A percentile compares a stretch with the other conserved stretches of the same genome.
These are phyloP conservation scores for Drosophila anomalata DNA, from an alignment of 2,888 invertebrate genomes.

Conservation along the genomic window DNA sequence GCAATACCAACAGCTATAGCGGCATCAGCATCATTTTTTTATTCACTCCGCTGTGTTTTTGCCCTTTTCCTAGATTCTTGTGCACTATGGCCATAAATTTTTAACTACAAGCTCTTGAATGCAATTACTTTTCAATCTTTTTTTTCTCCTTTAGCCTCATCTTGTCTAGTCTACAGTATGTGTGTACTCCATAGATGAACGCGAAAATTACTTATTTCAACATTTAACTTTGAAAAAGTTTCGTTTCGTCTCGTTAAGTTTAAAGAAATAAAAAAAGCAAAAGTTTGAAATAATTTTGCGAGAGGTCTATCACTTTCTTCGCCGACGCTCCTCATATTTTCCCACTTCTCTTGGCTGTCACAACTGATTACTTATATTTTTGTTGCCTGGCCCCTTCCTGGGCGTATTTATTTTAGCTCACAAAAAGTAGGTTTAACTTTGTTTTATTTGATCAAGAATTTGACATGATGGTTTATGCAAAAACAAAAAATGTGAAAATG, in stretches of 20 bases:
- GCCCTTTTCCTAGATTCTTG: constrained; percentile 57
- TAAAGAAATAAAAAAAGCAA: constrained; percentile 56
- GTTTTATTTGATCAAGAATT: constrained; percentile 74
- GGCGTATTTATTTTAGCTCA: constrained; percentile 47
- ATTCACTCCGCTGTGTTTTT: constrained; percentile 27
- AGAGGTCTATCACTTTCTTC: constrained; percentile 67
- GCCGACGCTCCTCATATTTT: not conserved
- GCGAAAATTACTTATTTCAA: constrained; percentile 80
- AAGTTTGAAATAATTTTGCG: constrained; percentile 69
- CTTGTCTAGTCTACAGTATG: constrained; percentile 26
- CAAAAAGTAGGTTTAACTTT: constrained; percentile 61
- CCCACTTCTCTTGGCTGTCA: constrained; percentile 5
- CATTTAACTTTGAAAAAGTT: constrained; percentile 70
- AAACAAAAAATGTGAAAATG: constrained; percentile 34
- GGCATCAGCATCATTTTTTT: constrained; percentile 61
- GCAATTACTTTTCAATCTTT: constrained; percentile 80
- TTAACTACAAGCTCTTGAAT: constrained; percentile 78
- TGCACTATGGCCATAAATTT: constrained; percentile 72
- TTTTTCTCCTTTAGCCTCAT: constrained; percentile 38
- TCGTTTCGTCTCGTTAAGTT: constrained; percentile 60
- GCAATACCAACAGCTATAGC: constrained; percentile 34
- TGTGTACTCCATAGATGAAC: constrained; percentile 40
- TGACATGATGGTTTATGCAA: constrained; percentile 76
- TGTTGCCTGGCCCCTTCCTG: constrained; percentile 31
- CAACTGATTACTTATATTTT: constrained; percentile 37